Evolutionary conservation across 2,113 vertebrate genomes (phyloP).

Genomic region (Thermophis baileyi): DNA sequence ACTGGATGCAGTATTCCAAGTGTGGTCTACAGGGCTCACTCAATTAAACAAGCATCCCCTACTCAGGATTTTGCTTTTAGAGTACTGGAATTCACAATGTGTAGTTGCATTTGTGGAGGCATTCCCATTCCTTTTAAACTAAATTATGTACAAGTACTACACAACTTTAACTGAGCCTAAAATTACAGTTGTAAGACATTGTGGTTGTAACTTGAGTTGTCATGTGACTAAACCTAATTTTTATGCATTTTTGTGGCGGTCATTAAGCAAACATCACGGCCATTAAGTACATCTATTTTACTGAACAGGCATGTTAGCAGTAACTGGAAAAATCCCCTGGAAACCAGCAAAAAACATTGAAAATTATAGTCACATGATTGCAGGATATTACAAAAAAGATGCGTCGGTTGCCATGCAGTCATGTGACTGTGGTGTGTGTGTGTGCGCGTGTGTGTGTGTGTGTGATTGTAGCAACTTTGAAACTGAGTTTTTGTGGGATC

Average conservation of each 20-base stretch:
- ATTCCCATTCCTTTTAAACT: neutral
- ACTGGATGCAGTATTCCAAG: neutral
- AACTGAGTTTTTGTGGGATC: too few relatives aligned
- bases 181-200: neutral
- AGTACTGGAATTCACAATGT: neutral
- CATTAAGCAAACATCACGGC: too few relatives aligned
- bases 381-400: too few relatives aligned
- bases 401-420: too few relatives aligned
- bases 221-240: neutral
- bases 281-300: neutral
- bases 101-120: neutral
- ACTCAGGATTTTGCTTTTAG: neutral
- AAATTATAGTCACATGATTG: too few relatives aligned
- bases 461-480: too few relatives aligned
- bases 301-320: neutral
- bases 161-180: neutral
- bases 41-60: neutral
- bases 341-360: too few relatives aligned
- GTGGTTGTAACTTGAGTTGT: neutral
- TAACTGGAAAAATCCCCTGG: neutral
- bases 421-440: too few relatives aligned
- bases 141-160: neutral
- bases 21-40: neutral
- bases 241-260: neutral
- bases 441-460: too few relatives aligned